Base-by-base conservation (phyloP, 1,140 invertebrate genomes). In the Drosophila pallidifrons region DNA sequence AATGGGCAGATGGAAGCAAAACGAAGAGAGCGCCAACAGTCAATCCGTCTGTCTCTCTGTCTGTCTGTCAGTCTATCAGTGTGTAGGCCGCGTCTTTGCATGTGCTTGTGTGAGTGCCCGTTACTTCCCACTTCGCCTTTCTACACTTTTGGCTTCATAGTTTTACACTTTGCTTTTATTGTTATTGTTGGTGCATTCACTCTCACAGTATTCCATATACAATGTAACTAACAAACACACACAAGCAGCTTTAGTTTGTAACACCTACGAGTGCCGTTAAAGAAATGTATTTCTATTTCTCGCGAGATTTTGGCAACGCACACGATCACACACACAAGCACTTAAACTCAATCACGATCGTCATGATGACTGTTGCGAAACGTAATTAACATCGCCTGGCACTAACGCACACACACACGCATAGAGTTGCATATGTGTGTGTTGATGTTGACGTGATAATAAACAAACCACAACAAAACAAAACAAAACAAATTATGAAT, bases 401-500 rank as follows among this genome's bases (percentile, higher is more conserved):
- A 70, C 66, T 46, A 20, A 52, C 15, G 54, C 52, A 38, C 35
- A 58, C 46, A 64, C 35, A n/a, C 10, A 6, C 35, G 13, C 11
- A 59, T 41, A 13, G n/a, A 47, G 10, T 38, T 45, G n/a, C 47
- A 2, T 52, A 11, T 32, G 13, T 13, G 41, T 46, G 41, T 57
- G 64, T 25, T 15, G 32, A 13, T 47, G 61, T 38, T 38, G 38
- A 73, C 49, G 55, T 47, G 69, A 71, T 71, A 77, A 88, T 88
- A 87, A 88, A 87, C 82, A 87, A 87, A 83, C 82, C 72, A 67
- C 8, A 38, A 38, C 35, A 38, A 38, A 38, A 80, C 83, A 75
- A 82, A 86, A 83, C 83, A 89, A 88, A 88, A 88, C 85, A 88
- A 89, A 87, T 88, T 77, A 78, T 59, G 67, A 78, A 83, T 89